Evolutionary conservation across 2,113 vertebrate species (phyloP).

Genomic region (Bos indicus): DNA sequence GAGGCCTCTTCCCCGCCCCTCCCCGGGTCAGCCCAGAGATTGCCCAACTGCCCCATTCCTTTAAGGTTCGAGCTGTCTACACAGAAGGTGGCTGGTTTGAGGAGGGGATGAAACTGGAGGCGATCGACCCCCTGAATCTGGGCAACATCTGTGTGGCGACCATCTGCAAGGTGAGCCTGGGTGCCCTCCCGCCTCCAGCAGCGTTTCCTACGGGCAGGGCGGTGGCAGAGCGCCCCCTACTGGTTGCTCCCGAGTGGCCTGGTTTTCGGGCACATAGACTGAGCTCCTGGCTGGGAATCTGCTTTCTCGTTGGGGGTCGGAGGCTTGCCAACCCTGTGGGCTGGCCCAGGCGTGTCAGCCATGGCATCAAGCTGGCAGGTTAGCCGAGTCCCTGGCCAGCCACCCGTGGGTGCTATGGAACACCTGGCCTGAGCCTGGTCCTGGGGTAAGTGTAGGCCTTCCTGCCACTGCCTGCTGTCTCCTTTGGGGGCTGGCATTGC

Average conservation of each 20-base stretch:
- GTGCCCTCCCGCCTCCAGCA: rapidly evolving
- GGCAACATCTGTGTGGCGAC: conserved; percentile 97
- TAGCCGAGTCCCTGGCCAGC: background rate
- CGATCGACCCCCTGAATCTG: conserved; percentile 94
- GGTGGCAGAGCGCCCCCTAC: background rate
- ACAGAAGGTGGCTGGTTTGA: conserved; percentile 91
- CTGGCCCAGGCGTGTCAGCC: background rate
- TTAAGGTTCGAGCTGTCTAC: conserved; percentile 88
- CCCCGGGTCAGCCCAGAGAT: background rate
- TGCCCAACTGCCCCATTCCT: background rate
- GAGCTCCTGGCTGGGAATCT: background rate
- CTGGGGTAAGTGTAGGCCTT: background rate
- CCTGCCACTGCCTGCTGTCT: rapidly evolving
- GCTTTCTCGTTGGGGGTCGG: background rate
- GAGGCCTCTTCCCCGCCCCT: background rate
- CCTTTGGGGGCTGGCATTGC: background rate
- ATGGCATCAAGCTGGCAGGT: background rate
- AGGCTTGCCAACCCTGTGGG: background rate
- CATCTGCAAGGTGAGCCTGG: conserved; percentile 88
- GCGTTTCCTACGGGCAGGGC: background rate
- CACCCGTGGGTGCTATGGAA: background rate
- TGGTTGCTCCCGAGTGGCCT: background rate
- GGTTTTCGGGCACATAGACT: rapidly evolving
- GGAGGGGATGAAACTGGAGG: conserved; percentile 96
- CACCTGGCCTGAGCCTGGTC: background rate